Percentiles rank a stretch among this genome's conserved stretches.
phyloP scores from a whole-genome alignment of 1,140 invertebrate genomes.

The Diuraphis noxia region DNA sequence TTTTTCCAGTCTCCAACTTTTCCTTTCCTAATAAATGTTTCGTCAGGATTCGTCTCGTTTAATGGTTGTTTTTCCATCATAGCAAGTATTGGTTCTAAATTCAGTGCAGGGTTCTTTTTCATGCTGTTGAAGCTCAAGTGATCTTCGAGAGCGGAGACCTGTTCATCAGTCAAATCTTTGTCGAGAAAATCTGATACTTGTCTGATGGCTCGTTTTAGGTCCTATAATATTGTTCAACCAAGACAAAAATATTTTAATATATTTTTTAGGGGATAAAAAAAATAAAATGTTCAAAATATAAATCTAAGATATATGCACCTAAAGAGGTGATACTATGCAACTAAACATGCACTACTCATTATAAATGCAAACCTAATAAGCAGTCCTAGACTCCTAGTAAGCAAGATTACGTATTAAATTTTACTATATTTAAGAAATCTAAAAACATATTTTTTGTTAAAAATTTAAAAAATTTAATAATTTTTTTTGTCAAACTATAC shows the following conservation, averaged over 20 bases:
- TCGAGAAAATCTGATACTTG: constrained; percentile 73
- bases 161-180: constrained; percentile 63
- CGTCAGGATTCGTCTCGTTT: constrained; percentile 62
- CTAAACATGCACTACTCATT: background rate
- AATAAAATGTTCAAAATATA: background rate
- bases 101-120: constrained; percentile 75
- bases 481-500: too few relatives aligned
- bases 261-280: background rate
- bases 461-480: background rate
- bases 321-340: background rate
- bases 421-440: background rate
- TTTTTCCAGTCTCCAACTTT: constrained; percentile 80
- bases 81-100: constrained; percentile 65
- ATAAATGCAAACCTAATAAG: too few relatives aligned
- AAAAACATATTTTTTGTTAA: background rate
- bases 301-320: background rate
- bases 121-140: constrained; percentile 67
- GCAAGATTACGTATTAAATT: too few relatives aligned
- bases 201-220: constrained; percentile 63
- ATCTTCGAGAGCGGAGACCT: constrained; percentile 64
- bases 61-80: constrained; percentile 62
- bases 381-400: too few relatives aligned
- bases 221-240: constrained; percentile 7
- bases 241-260: background rate
- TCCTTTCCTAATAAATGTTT: constrained; percentile 77